phyloP scores from a whole-genome alignment of 1,140 invertebrate species.

The Cotesia chilonis region DNA sequence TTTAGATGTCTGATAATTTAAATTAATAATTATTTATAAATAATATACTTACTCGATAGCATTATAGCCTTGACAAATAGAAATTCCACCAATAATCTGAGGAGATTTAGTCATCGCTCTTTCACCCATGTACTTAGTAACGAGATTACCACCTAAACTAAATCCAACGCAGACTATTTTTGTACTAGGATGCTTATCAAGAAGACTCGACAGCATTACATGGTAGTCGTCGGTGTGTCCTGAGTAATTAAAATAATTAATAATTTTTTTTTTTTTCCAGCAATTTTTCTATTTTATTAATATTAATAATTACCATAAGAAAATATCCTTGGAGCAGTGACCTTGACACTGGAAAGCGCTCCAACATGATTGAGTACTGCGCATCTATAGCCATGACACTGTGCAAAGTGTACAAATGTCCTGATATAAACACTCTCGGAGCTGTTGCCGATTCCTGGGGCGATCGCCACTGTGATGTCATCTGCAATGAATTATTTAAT shows the following conservation, averaged over 20 bases:
- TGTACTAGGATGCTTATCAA: constrained; percentile 77
- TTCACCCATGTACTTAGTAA: constrained; percentile 90
- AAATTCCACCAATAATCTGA: constrained; percentile 85
- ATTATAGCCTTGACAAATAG: constrained; percentile 92
- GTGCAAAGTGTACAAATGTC: constrained; percentile 90
- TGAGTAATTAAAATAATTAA: constrained; percentile 50
- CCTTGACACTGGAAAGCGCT: constrained; percentile 81
- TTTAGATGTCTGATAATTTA: neutral
- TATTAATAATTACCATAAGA: constrained; percentile 77
- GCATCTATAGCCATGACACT: constrained; percentile 88
- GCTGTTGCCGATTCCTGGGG: constrained; percentile 92
- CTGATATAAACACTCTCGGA: constrained; percentile 93
- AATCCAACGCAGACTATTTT: constrained; percentile 87
- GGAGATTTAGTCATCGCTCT: constrained; percentile 68
- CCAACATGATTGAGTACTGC: constrained; percentile 95
- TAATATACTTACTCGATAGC: constrained; percentile 79
- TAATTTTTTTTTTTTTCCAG: neutral
- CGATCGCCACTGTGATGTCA: constrained; percentile 88
- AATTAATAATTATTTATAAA: neutral
- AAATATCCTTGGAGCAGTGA: constrained; percentile 89
- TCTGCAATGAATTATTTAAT: constrained; percentile 66
- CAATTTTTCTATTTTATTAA: neutral
- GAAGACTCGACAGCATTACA: constrained; percentile 79
- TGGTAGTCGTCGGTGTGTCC: constrained; percentile 87
- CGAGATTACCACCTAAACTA: constrained; percentile 88